Evolutionary conservation across 2,113 vertebrate genomes (phyloP).

Genomic region (Cavia aperea): DNA sequence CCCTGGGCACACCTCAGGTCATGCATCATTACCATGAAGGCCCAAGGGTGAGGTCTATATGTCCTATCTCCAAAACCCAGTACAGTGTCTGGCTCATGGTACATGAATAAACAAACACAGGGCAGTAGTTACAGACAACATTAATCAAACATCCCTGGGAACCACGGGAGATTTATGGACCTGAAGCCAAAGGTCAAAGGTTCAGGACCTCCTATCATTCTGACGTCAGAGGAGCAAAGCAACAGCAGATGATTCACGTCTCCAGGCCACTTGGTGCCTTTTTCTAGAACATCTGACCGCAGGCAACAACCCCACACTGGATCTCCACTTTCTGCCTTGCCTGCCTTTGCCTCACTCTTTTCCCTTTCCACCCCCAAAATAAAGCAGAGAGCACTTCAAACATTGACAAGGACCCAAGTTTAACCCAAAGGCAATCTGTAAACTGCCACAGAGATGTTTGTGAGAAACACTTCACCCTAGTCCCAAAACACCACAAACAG

Average conservation of each 20-base stretch:
- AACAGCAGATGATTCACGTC: neutral
- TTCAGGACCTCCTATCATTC: neutral
- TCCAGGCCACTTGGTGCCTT: rapidly evolving
- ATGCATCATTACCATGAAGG: neutral
- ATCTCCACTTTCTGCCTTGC: neutral
- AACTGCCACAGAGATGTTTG: neutral
- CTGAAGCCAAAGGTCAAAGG: constrained; percentile 11
- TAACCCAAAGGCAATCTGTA: constrained; percentile 18
- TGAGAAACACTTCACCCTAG: neutral
- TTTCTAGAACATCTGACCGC: neutral
- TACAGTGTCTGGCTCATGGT: neutral
- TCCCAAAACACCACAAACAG: neutral
- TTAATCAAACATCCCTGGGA: neutral
- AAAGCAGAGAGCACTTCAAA: neutral
- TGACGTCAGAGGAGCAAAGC: neutral
- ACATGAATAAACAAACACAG: neutral
- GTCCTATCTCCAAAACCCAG: neutral
- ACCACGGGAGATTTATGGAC: neutral
- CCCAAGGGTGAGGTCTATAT: neutral
- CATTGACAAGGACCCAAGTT: neutral
- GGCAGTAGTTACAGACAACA: neutral
- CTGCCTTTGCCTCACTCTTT: neutral
- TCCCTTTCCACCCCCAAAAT: neutral
- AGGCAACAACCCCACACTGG: rapidly evolving
- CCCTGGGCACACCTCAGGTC: rapidly evolving